A percentile compares a stretch with the other conserved stretches of the same genome.
Conservation (phyloP, 1,140 invertebrate species). For the Drosophila sturtevanti region DNA sequence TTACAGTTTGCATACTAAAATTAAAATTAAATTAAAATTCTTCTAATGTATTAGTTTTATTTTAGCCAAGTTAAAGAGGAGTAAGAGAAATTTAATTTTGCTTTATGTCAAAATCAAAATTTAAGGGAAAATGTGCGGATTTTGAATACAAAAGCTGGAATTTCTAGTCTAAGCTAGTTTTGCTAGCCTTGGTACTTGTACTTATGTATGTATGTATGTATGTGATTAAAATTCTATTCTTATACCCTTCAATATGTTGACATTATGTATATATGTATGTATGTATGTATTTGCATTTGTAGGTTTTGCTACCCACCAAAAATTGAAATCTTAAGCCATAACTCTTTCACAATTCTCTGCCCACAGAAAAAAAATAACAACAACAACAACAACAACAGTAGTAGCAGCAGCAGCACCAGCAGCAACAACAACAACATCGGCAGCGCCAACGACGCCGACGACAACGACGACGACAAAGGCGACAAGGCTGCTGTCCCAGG, state of each 20-base stretch:
- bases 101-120: no score
- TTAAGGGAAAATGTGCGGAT: no score
- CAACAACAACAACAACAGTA: not conserved
- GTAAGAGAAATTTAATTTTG: no score
- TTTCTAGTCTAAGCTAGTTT: no score
- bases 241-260: slow-evolving; percentile 1
- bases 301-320: not conserved
- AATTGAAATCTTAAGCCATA: slow-evolving; percentile 10
- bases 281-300: not conserved
- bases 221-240: not conserved
- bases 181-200: no score
- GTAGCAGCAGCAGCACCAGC: not conserved
- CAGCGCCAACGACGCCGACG: slow-evolving; percentile 1
- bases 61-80: no score
- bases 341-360: slow-evolving; percentile 34
- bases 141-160: no score
- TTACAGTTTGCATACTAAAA: no score
- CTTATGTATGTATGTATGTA: no score
- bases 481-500: slow-evolving; percentile 20
- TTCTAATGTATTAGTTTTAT: no score
- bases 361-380: slow-evolving; percentile 22
- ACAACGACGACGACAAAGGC: not conserved
- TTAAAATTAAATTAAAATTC: no score
- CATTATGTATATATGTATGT: slow-evolving; percentile 2
- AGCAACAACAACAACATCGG: not conserved